These are phyloP conservation scores for Oreochromis aureus DNA, from an alignment of 2,113 vertebrate species.

Conservation along the genomic window DNA sequence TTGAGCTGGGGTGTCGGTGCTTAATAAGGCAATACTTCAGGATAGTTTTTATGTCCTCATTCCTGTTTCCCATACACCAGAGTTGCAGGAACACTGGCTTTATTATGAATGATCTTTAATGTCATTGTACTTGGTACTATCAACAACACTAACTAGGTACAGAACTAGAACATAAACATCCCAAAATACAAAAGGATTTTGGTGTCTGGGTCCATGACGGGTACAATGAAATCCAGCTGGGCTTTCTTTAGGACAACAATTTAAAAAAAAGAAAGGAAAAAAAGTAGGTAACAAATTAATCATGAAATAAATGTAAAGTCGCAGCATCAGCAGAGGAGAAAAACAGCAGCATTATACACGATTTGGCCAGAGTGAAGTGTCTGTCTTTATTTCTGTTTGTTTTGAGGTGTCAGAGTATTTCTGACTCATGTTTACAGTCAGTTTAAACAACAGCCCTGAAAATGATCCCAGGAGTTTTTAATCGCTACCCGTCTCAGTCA, in stretches of 20 bases:
- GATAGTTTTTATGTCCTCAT: neutral
- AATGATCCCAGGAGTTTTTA: neutral
- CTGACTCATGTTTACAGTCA: neutral
- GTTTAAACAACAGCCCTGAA: neutral
- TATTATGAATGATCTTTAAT: neutral
- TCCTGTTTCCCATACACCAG: neutral
- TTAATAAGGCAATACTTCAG: neutral
- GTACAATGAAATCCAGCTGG: neutral
- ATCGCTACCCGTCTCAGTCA: neutral
- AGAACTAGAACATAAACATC: neutral
- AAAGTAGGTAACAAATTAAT: neutral
- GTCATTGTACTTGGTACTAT: neutral
- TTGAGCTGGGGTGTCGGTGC: neutral
- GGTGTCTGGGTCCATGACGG: neutral
- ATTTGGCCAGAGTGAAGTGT: neutral
- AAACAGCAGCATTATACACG: neutral
- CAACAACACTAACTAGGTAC: neutral
- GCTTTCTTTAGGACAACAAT: neutral
- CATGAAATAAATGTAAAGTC: neutral
- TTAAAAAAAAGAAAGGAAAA: neutral
- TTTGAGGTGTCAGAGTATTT: neutral
- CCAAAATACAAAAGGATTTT: neutral
- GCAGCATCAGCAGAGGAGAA: neutral
- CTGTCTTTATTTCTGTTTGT: neutral
- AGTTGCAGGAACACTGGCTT: neutral